Percentiles rank a stretch among this genome's conserved stretches.
These are phyloP conservation scores for Phortica variegata DNA, from an alignment of 1,140 invertebrate species.

Conservation along the genomic window DNA sequence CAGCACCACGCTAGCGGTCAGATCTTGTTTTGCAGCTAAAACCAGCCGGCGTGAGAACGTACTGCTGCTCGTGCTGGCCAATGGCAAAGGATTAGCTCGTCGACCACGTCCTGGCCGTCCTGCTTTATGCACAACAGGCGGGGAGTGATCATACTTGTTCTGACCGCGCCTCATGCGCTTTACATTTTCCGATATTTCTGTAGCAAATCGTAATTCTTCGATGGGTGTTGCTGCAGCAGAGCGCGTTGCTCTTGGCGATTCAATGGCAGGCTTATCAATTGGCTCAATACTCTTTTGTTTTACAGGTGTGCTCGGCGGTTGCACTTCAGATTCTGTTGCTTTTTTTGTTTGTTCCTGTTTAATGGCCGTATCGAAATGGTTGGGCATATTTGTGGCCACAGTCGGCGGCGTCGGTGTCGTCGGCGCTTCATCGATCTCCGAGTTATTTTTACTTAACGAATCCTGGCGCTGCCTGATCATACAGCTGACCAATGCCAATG, in stretches of 20 bases:
- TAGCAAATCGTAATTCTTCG: slow-evolving; percentile 48
- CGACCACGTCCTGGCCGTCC: no score
- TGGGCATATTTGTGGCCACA: background rate
- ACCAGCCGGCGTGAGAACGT: slow-evolving; percentile 21
- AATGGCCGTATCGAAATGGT: slow-evolving; percentile 16
- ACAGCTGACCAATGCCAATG: slow-evolving; percentile 75
- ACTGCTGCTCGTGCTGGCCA: background rate
- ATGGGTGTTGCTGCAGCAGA: slow-evolving; percentile 44
- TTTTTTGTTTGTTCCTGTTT: slow-evolving; percentile 23
- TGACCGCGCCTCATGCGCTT: slow-evolving; percentile 48
- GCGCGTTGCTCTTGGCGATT: slow-evolving; percentile 31
- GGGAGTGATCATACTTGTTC: slow-evolving; percentile 47
- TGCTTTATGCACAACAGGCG: slow-evolving; percentile 11
- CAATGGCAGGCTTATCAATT: background rate
- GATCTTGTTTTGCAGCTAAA: slow-evolving; percentile 9
- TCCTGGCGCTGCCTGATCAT: slow-evolving; percentile 62
- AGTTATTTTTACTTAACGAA: slow-evolving; percentile 48
- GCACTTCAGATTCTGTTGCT: slow-evolving; percentile 3
- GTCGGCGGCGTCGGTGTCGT: slow-evolving; percentile 8
- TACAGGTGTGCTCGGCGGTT: background rate
- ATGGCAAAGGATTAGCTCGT: background rate
- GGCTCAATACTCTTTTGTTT: no score
- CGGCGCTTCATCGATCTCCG: slow-evolving; percentile 39
- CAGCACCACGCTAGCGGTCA: slow-evolving; percentile 10
- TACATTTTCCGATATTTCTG: slow-evolving; percentile 49